Conservation (phyloP, 2,113 vertebrate genomes). For the Crotalus horridus region DNA sequence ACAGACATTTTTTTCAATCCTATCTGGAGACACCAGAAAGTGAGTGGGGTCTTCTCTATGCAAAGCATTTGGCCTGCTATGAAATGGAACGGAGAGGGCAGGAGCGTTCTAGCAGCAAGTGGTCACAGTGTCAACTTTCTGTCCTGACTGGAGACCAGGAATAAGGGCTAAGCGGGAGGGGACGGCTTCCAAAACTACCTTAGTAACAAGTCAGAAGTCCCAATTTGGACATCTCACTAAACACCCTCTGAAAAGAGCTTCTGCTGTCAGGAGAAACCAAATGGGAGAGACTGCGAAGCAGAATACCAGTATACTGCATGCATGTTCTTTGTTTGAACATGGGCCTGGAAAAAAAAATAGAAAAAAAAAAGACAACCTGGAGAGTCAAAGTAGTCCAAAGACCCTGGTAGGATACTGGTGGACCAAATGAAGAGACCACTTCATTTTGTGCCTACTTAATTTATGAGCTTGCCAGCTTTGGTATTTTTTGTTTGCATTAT, state of each 20-base stretch:
- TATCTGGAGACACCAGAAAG: not conserved
- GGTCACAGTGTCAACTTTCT: not conserved
- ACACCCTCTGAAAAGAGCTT: not conserved
- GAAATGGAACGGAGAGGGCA: not conserved
- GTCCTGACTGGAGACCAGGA: not conserved
- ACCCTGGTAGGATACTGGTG: not conserved
- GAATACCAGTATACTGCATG: not conserved
- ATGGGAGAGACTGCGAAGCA: not conserved
- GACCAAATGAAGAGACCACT: not conserved
- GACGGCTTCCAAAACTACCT: not conserved
- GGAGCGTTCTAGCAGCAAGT: not conserved
- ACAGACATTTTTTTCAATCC: not conserved
- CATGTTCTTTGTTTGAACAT: not conserved
- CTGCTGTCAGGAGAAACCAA: not conserved
- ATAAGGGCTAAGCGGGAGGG: not conserved
- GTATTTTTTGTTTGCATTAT: not conserved
- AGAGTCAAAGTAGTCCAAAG: not conserved
- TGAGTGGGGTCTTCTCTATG: not conserved
- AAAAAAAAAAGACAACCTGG: not conserved
- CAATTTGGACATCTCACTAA: not conserved
- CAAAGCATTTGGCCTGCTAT: not conserved
- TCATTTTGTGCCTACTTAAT: not conserved
- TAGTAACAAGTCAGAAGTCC: not conserved
- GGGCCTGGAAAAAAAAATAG: not conserved
- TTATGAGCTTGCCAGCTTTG: not conserved